Conservation (phyloP, 2,888 invertebrate genomes). For the Cephus sareptanus region DNA sequence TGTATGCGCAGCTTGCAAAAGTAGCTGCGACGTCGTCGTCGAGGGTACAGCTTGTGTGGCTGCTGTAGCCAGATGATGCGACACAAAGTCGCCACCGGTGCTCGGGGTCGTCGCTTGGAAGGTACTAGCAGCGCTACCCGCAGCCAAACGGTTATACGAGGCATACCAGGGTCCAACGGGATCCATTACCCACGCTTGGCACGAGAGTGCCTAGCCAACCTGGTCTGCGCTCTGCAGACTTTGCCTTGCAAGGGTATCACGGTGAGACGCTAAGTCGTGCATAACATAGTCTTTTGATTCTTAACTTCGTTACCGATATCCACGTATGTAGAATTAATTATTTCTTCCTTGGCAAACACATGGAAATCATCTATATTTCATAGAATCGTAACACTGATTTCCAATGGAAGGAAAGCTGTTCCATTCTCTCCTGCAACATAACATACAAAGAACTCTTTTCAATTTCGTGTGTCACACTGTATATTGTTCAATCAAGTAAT, state of each 20-base stretch:
- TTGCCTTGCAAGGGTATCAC: slow-evolving; percentile 30
- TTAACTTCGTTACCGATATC: neutral
- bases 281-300: slow-evolving; percentile 44
- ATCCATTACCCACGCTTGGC: slow-evolving; percentile 75
- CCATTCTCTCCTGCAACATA: slow-evolving; percentile 39
- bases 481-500: neutral
- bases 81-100: slow-evolving; percentile 73
- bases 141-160: slow-evolving; percentile 85
- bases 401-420: slow-evolving; percentile 9
- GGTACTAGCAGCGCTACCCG: slow-evolving; percentile 73
- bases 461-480: neutral
- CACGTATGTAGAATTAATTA: slow-evolving; percentile 12
- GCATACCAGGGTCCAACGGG: slow-evolving; percentile 91
- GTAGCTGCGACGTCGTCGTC: slow-evolving; percentile 75
- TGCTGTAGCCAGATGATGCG: slow-evolving; percentile 66
- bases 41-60: slow-evolving; percentile 68
- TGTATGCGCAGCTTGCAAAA: slow-evolving; percentile 75
- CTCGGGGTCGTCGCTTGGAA: slow-evolving; percentile 76
- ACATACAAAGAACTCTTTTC: neutral
- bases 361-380: neutral
- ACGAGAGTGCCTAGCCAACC: slow-evolving; percentile 34
- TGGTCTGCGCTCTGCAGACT: slow-evolving; percentile 44
- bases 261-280: slow-evolving; percentile 32
- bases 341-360: slow-evolving; percentile 4
- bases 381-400: neutral